phyloP scores from a whole-genome alignment of 1,140 invertebrate genomes.

The Drosophila tani region DNA sequence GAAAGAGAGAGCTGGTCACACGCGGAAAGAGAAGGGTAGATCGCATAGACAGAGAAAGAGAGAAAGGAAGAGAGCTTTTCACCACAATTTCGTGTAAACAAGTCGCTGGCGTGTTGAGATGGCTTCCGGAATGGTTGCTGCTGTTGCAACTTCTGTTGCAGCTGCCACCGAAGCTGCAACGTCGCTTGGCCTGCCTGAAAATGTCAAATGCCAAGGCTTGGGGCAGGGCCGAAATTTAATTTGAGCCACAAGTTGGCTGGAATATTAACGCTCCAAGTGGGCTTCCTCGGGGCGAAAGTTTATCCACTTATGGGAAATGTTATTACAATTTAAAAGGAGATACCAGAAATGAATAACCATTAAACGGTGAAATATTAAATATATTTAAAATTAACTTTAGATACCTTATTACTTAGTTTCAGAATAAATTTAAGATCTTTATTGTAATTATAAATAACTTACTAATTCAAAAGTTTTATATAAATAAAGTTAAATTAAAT shows the following conservation, averaged over 20 bases:
- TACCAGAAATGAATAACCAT: neutral
- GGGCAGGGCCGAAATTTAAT: slow-evolving; percentile 21
- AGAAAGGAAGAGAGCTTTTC: slow-evolving; percentile 63
- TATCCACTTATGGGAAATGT: slow-evolving; percentile 5
- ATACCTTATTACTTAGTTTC: too few relatives aligned
- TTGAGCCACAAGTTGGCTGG: slow-evolving; percentile 34
- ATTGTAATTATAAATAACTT: too few relatives aligned
- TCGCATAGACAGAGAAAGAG: slow-evolving; percentile 7
- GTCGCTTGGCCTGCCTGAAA: slow-evolving; percentile 28
- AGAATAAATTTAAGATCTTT: too few relatives aligned
- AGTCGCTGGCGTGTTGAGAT: slow-evolving; percentile 29
- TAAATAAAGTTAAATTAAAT: too few relatives aligned
- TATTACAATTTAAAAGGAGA: neutral
- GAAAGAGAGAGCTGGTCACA: slow-evolving; percentile 10
- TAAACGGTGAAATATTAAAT: too few relatives aligned
- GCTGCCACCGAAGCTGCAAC: slow-evolving; percentile 31
- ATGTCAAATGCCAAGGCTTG: slow-evolving; percentile 78
- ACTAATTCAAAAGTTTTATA: too few relatives aligned
- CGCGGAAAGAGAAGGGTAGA: slow-evolving; percentile 16
- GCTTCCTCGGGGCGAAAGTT: slow-evolving; percentile 1
- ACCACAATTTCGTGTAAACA: slow-evolving; percentile 71
- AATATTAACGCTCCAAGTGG: slow-evolving; percentile 17
- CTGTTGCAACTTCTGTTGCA: slow-evolving; percentile 33
- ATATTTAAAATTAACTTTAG: too few relatives aligned
- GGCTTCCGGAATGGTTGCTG: slow-evolving; percentile 22